A percentile compares a stretch with the other conserved stretches of the same genome.
phyloP scores from a whole-genome alignment of 2,797 vertebrate genomes.

The Todus mexicanus region DNA sequence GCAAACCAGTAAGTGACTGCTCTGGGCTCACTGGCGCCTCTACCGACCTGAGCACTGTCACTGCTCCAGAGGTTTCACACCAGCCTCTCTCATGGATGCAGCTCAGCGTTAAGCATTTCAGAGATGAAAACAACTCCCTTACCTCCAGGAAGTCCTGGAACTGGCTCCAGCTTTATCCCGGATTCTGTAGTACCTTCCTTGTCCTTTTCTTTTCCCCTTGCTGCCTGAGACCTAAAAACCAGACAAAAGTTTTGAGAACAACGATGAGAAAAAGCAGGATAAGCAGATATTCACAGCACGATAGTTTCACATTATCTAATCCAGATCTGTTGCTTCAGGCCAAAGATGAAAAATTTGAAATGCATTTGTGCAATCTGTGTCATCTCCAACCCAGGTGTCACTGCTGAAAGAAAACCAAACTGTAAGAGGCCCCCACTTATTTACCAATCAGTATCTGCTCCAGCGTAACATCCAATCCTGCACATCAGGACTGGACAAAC shows the following conservation, averaged over 20 bases:
- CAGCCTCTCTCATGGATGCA: background rate
- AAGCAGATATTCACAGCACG: background rate
- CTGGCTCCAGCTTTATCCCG: slow-evolving; percentile 93
- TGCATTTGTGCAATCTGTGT: background rate
- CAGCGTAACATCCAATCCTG: background rate
- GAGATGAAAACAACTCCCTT: background rate
- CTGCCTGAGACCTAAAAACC: slow-evolving; percentile 89
- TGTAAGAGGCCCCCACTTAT: background rate
- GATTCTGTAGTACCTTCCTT: slow-evolving; percentile 92
- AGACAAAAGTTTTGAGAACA: background rate
- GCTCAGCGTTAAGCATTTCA: background rate
- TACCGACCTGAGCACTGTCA: background rate
- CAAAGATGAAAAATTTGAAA: background rate
- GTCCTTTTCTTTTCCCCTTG: slow-evolving; percentile 93
- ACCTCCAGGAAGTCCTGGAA: slow-evolving; percentile 97
- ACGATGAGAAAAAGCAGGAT: background rate
- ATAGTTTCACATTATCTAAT: background rate
- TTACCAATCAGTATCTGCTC: background rate
- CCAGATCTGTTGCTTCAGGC: background rate
- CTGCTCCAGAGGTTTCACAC: background rate
- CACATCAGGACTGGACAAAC: background rate
- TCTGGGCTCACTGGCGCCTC: background rate
- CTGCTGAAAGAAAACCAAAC: background rate
- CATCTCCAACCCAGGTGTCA: background rate
- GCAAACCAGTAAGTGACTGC: background rate